A percentile compares a stretch with the other conserved stretches of the same genome.
Conservation (phyloP, 2,888 invertebrate species). For the Dynastes maya region DNA sequence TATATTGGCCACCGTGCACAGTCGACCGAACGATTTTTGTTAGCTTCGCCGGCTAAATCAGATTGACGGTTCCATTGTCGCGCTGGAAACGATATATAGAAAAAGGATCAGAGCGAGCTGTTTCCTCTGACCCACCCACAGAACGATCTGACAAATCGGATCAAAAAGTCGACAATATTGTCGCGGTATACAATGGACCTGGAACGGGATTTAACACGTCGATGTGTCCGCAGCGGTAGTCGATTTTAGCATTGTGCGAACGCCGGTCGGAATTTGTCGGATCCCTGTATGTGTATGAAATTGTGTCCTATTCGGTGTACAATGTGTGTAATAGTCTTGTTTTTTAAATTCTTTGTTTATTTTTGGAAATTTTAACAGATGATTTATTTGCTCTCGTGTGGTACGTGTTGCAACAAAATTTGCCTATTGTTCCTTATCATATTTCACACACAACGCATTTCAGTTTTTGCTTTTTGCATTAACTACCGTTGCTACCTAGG, state of each 20-base stretch:
- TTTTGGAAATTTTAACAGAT: too few species aligned
- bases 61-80: slow-evolving; percentile 57
- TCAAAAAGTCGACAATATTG: slow-evolving; percentile 73
- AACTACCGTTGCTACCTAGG: too few species aligned
- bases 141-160: slow-evolving; percentile 72
- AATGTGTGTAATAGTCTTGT: not conserved
- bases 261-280: slow-evolving; percentile 31
- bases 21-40: slow-evolving; percentile 50
- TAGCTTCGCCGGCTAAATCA: slow-evolving; percentile 46
- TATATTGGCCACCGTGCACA: slow-evolving; percentile 66
- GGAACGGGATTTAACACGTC: slow-evolving; percentile 68
- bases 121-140: slow-evolving; percentile 69
- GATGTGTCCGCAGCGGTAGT: slow-evolving; percentile 61
- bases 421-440: too few species aligned
- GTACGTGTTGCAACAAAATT: too few species aligned
- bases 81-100: slow-evolving; percentile 67
- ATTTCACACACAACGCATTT: too few species aligned
- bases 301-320: slow-evolving; percentile 19
- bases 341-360: not conserved
- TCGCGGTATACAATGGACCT: slow-evolving; percentile 69
- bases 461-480: too few species aligned
- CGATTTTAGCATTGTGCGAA: slow-evolving; percentile 50
- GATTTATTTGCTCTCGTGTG: too few species aligned
- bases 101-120: slow-evolving; percentile 67
- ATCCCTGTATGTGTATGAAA: slow-evolving; percentile 29